Evolutionary conservation across 2,797 vertebrate species (phyloP), one percentile per base, ranked within the genome.

Genomic region (Ataeniobius toweri): DNA sequence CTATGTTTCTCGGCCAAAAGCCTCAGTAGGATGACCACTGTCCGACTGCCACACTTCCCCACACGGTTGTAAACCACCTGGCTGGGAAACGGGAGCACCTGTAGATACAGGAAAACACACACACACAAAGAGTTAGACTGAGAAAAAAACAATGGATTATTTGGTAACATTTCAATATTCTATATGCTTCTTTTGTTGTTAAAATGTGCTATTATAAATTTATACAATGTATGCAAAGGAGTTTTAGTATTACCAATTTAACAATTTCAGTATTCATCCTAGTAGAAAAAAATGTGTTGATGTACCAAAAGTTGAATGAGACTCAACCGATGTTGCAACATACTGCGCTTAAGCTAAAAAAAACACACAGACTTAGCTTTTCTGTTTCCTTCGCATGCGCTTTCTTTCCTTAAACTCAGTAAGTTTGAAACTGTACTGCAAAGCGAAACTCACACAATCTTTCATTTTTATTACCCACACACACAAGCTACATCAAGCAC

Each of bases 31-130:
- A 99, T 95, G 91, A 99, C 97, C 84, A 99, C 98, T 5, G 98
- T 99, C 71, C 98, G 96, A 89, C 98, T 99, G 82, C 98, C 98
- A 77, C 98, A 99, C 93, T 99, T 99, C 89, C 98, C 98, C 74
- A 99, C 98, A 75, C 98, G 96, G 94, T 99, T 99, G 90, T 99
- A 99, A 53, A 99, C 96, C 94, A 99, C 98, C 94, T 99, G 97
- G 92, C 97, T 98, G 73, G 98, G 98, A 88, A 99, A 99, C 3
- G 96, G 97, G 75, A 99, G 96, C 83, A 96, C 96, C 98, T 99
- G 91, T 16, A 6, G 72, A 55, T 56, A 59, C 18, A 80, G 51
- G 65, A 18, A 39, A 10, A 44, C 2, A 77, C 22, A 39, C 14
- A 58, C 53, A 28, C 13, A n/a, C 5, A 36, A 46, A 9, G 24